Evolutionary conservation across 2,797 vertebrate species (phyloP).

Genomic region (Argentina silus): DNA sequence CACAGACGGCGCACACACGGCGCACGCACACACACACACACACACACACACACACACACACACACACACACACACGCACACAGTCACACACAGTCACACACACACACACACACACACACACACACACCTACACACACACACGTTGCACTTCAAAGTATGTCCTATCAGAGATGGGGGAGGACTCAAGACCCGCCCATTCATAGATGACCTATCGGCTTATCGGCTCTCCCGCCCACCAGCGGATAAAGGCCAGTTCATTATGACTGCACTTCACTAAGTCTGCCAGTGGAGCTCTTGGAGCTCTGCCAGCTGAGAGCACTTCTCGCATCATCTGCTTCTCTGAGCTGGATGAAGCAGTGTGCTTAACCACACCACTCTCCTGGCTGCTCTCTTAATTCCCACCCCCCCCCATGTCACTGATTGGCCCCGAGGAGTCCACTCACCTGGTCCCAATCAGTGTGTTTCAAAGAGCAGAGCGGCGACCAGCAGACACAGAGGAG

Average conservation of each 20-base stretch:
- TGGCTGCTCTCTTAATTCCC: too few species aligned
- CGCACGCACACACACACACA: not conserved
- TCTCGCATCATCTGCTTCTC: too few species aligned
- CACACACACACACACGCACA: constrained; percentile 15
- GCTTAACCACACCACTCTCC: too few species aligned
- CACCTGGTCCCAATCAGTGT: too few species aligned
- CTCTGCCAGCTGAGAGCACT: too few species aligned
- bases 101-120: constrained; percentile 5
- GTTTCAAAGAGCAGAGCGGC: too few species aligned
- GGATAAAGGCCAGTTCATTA: constrained; percentile 71
- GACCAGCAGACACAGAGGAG: not conserved
- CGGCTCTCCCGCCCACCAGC: constrained; percentile 58
- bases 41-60: not conserved
- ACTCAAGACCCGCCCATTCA: constrained; percentile 56
- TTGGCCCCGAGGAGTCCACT: too few species aligned
- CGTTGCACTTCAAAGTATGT: constrained; percentile 55
- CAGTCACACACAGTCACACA: constrained; percentile 20
- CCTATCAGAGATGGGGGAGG: constrained; percentile 51
- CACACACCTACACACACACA: constrained; percentile 22
- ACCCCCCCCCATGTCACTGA: too few species aligned
- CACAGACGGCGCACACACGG: not conserved
- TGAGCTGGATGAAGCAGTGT: too few species aligned
- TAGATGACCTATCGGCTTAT: constrained; percentile 75
- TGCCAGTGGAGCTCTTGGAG: too few species aligned
- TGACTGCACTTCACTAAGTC: constrained; percentile 33